These are phyloP conservation scores for Theristicus caerulescens DNA, from an alignment of 2,113 vertebrate genomes.

Conservation along the genomic window DNA sequence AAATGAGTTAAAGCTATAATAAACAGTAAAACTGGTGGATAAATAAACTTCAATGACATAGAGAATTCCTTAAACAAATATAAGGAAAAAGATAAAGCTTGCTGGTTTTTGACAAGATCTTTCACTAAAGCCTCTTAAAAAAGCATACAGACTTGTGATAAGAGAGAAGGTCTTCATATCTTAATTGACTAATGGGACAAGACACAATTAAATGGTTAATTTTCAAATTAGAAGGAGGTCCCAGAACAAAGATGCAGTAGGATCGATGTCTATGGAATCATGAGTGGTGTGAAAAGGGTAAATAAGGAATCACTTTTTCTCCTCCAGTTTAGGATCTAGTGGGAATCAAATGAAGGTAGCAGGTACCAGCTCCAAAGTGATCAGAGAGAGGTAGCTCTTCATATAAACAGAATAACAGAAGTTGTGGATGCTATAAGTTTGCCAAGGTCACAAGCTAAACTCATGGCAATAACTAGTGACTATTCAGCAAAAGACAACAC, in stretches of 20 bases:
- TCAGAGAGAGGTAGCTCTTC: neutral
- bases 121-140: neutral
- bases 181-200: neutral
- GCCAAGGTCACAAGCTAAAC: neutral
- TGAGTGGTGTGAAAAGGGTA: neutral
- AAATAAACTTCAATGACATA: neutral
- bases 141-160: neutral
- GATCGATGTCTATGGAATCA: neutral
- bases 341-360: neutral
- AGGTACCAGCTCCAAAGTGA: neutral
- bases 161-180: neutral
- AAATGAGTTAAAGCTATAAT: neutral
- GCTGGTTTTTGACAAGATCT: neutral
- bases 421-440: neutral
- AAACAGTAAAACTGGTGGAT: neutral
- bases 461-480: neutral
- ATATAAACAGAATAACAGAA: neutral
- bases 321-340: neutral
- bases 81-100: neutral
- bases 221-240: neutral
- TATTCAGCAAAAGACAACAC: neutral
- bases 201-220: neutral
- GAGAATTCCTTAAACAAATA: neutral
- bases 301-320: neutral
- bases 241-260: neutral